These are phyloP conservation scores for Portunus trituberculatus DNA, from an alignment of 1,140 invertebrate genomes.

Conservation along the genomic window DNA sequence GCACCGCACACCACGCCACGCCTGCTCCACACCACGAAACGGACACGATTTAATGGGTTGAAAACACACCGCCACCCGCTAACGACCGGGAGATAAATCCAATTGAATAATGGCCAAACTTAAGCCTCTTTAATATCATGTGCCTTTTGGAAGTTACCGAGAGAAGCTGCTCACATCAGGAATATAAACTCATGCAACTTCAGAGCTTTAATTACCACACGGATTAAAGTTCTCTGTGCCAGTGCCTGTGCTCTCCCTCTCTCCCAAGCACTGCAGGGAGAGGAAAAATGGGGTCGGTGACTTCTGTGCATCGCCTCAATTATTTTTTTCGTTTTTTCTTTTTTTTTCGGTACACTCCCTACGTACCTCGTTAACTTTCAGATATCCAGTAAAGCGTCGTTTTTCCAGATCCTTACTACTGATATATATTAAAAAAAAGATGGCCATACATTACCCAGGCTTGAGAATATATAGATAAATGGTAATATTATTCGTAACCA, in stretches of 20 bases:
- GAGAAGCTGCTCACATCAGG: conserved; percentile 31
- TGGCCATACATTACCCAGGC: too few species aligned
- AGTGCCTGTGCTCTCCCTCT: neutral
- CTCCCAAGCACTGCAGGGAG: neutral
- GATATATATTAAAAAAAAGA: too few species aligned
- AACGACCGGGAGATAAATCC: conserved; percentile 52
- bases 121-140: conserved; percentile 41
- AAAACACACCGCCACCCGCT: neutral
- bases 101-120: conserved; percentile 57
- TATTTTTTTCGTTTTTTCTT: neutral
- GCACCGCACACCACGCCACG: neutral
- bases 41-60: conserved; percentile 33
- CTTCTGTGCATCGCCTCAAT: too few species aligned
- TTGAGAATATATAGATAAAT: neutral
- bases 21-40: neutral
- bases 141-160: conserved; percentile 44
- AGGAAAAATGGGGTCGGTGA: neutral
- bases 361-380: too few species aligned
- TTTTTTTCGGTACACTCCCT: neutral
- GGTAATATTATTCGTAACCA: neutral
- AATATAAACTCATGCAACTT: conserved; percentile 47
- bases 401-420: too few species aligned
- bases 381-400: too few species aligned
- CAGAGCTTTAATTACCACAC: conserved; percentile 34
- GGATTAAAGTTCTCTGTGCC: neutral